Evolutionary conservation across 2,888 invertebrate species (phyloP).

Genomic region (Chalcis sispes): DNA sequence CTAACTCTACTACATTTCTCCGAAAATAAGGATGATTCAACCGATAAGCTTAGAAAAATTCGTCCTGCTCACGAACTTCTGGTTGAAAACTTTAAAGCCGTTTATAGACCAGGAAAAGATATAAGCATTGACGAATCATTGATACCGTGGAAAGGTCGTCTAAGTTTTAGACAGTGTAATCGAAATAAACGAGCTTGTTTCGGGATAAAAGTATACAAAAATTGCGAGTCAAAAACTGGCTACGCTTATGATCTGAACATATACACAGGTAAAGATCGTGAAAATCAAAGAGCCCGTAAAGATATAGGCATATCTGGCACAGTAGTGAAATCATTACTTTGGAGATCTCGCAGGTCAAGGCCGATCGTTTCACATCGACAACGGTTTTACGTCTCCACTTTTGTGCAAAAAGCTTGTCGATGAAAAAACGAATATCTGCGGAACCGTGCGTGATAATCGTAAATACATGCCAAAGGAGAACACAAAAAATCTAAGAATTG

Average conservation of each 20-base stretch:
- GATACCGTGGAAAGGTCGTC: no score
- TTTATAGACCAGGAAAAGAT: no score
- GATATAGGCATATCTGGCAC: slow-evolving; percentile 14
- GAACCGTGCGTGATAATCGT: slow-evolving; percentile 3
- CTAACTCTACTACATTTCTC: no score
- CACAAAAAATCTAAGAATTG: background rate
- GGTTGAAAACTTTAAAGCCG: no score
- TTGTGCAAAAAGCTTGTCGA: slow-evolving; percentile 8
- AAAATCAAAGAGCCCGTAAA: background rate
- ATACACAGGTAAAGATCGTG: slow-evolving; percentile 1
- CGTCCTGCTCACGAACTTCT: no score
- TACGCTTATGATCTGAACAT: slow-evolving; percentile 10
- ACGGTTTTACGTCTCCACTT: slow-evolving; percentile 15
- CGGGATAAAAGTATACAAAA: background rate
- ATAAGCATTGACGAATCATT: no score
- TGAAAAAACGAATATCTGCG: slow-evolving; percentile 11
- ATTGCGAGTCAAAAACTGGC: background rate
- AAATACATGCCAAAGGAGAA: background rate
- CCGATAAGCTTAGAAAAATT: no score
- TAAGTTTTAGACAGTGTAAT: no score
- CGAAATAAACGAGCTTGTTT: background rate
- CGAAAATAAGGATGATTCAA: no score
- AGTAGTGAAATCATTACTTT: background rate
- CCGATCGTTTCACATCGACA: slow-evolving; percentile 24
- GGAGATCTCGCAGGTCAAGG: slow-evolving; percentile 31